phyloP scores from a whole-genome alignment of 2,797 vertebrate species.

The Hippocampus kuda region DNA sequence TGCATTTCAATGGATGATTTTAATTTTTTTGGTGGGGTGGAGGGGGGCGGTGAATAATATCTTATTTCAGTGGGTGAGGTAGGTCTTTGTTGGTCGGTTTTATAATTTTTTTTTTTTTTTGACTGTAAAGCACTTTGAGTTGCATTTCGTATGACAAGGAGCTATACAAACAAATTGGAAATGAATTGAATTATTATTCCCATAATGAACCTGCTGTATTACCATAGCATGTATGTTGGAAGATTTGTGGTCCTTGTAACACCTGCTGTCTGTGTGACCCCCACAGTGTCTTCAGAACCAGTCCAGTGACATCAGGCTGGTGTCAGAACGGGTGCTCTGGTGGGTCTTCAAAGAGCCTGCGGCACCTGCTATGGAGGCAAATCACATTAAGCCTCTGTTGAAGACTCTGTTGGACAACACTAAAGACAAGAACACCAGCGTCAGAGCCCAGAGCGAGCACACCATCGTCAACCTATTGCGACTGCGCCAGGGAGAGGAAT shows the following conservation, averaged over 20 bases:
- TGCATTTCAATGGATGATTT: too few species aligned
- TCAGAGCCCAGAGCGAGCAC: constrained; percentile 91
- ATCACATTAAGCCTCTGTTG: constrained; percentile 82
- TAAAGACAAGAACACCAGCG: constrained; percentile 97
- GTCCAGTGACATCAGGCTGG: constrained; percentile 92
- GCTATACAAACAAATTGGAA: too few species aligned
- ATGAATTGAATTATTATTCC: too few species aligned
- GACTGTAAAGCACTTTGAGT: too few species aligned
- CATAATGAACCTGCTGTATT: background rate
- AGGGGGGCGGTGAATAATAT: too few species aligned
- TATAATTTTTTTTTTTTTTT: too few species aligned
- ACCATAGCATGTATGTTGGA: background rate
- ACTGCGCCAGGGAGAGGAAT: constrained; percentile 80
- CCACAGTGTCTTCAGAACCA: constrained; percentile 83
- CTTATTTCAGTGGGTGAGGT: too few species aligned
- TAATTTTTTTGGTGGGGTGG: too few species aligned
- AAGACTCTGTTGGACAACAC: constrained; percentile 96
- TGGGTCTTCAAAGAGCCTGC: constrained; percentile 82
- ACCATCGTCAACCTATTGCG: constrained; percentile 87
- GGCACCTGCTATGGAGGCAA: constrained; percentile 73
- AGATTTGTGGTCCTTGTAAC: constrained; percentile 1
- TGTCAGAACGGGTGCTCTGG: constrained; percentile 92
- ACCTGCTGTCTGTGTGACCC: constrained; percentile 8
- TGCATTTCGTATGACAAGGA: too few species aligned
- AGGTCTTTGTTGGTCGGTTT: too few species aligned